These are phyloP conservation scores for Sebastiscus tertius DNA, from an alignment of 2,797 vertebrate species.

Conservation along the genomic window DNA sequence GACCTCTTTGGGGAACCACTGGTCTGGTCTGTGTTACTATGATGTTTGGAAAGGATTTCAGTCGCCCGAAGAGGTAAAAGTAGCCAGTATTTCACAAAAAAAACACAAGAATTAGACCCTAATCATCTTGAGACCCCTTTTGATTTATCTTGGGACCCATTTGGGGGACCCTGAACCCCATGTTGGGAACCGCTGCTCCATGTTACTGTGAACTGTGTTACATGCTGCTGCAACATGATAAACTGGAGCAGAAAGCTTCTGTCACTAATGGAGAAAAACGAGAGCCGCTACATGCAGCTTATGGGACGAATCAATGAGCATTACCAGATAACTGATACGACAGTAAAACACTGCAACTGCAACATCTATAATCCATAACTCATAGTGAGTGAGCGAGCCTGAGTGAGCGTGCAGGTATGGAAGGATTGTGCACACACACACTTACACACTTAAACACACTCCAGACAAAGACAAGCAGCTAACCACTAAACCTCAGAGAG, in stretches of 20 bases:
- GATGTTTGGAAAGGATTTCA: not conserved
- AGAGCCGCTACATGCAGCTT: constrained; percentile 10
- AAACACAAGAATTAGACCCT: not conserved
- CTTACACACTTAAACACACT: not conserved
- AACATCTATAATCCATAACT: constrained; percentile 37
- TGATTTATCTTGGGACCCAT: not conserved
- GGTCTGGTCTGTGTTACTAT: not conserved
- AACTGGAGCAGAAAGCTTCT: constrained; percentile 22
- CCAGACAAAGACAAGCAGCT: constrained; percentile 8
- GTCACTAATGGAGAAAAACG: constrained; percentile 42
- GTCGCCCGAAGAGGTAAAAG: rapidly evolving
- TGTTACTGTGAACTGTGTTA: not conserved
- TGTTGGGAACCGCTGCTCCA: not conserved
- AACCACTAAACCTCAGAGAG: constrained; percentile 14
- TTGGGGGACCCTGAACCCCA: not conserved
- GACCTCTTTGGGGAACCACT: not conserved
- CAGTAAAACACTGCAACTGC: constrained; percentile 27
- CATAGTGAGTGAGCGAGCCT: not conserved
- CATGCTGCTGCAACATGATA: not conserved
- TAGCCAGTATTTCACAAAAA: not conserved
- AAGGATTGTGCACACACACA: not conserved
- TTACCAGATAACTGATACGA: constrained; percentile 40
- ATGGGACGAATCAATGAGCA: constrained; percentile 45
- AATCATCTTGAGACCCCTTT: not conserved
- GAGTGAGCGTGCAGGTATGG: constrained; percentile 2